Evolutionary conservation across 2,113 vertebrate species (phyloP).

Genomic region (Lophius piscatorius): DNA sequence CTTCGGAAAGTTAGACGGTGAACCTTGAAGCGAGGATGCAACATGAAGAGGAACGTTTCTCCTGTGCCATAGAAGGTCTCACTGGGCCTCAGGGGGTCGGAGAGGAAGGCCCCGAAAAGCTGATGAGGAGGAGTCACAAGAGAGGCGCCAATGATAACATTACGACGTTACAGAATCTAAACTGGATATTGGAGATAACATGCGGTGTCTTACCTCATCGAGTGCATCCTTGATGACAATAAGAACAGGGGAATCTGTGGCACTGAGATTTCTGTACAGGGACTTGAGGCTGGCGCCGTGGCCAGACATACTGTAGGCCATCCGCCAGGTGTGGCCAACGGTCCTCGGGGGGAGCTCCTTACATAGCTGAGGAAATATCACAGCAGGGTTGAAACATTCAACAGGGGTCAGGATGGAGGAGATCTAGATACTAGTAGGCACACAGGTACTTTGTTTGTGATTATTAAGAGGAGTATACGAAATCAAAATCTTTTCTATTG

Average conservation of each 20-base stretch:
- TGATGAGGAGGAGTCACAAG: conserved; percentile 25
- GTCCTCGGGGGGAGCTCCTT: conserved; percentile 80
- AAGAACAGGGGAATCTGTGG: conserved; percentile 76
- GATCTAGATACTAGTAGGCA: background rate
- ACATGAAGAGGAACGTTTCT: conserved; percentile 83
- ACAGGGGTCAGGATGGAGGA: background rate
- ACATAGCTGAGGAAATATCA: conserved; percentile 67
- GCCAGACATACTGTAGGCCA: conserved; percentile 77
- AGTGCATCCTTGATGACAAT: conserved; percentile 80
- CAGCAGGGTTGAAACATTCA: background rate
- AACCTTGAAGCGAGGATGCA: conserved; percentile 83
- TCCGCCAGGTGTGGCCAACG: conserved; percentile 74
- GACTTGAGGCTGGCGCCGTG: conserved; percentile 83
- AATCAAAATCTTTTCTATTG: too few species aligned
- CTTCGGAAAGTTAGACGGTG: background rate
- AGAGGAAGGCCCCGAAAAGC: conserved; percentile 82
- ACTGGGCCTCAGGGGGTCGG: conserved; percentile 78
- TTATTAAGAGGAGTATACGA: too few species aligned
- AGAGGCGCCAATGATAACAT: background rate
- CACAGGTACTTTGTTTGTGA: too few species aligned
- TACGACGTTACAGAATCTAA: background rate
- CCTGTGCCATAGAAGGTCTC: conserved; percentile 83
- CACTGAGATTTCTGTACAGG: conserved; percentile 79
- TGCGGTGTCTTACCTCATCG: conserved; percentile 68
- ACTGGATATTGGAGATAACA: background rate